These are phyloP conservation scores for Oasisia sp. DNA, from an alignment of 2,888 invertebrate species.

Conservation along the genomic window DNA sequence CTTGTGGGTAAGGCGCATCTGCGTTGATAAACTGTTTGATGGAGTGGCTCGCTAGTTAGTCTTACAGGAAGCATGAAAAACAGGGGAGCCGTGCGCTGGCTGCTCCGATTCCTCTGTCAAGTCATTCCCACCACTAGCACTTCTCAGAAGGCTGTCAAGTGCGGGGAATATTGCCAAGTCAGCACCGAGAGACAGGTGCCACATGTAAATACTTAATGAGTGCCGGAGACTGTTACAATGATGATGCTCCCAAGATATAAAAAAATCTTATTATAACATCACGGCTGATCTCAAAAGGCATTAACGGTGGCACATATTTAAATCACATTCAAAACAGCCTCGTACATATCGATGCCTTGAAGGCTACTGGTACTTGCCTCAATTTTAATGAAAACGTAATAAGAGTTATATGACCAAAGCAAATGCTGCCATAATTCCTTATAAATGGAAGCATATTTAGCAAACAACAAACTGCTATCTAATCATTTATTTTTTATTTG, in stretches of 20 bases:
- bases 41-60: neutral
- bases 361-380: too few relatives aligned
- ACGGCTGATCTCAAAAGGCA: neutral
- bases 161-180: neutral
- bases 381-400: too few relatives aligned
- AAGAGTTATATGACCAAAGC: too few relatives aligned
- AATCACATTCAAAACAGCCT: neutral
- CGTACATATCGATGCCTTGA: too few relatives aligned
- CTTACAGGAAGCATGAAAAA: neutral
- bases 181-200: neutral
- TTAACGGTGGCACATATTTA: neutral
- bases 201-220: neutral
- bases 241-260: neutral
- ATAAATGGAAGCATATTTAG: too few relatives aligned
- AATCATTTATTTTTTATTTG: too few relatives aligned
- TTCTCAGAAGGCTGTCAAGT: neutral
- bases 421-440: too few relatives aligned
- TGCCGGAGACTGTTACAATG: neutral
- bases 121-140: neutral
- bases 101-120: neutral
- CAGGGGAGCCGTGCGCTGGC: neutral
- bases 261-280: neutral
- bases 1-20: neutral
- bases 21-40: constrained; percentile 5
- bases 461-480: too few relatives aligned